Evolutionary conservation across 92 coral and sea anemone species (phyloP).

Genomic region (Porites cylindrica): DNA sequence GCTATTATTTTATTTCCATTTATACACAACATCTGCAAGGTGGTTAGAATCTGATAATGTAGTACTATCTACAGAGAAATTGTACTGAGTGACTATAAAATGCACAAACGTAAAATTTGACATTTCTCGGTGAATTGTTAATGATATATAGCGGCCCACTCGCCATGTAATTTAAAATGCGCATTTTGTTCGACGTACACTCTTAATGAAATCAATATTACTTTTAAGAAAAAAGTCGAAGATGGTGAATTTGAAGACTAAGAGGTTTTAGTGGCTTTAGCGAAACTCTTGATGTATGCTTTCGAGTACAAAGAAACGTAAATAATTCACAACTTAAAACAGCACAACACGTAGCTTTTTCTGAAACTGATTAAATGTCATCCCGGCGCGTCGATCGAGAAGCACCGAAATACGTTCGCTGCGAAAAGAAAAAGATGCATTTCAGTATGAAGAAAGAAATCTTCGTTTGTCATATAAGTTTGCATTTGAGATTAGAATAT

Average conservation of each 20-base stretch:
- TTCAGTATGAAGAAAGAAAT: too few species aligned
- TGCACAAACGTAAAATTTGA: not conserved
- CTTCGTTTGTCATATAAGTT: too few species aligned
- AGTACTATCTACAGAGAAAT: too few species aligned
- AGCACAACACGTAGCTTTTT: too few species aligned
- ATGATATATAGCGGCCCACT: not conserved
- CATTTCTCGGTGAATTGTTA: not conserved
- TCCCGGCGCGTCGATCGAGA: not conserved
- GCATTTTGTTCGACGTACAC: not conserved
- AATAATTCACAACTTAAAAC: not conserved
- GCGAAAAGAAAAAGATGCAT: too few species aligned
- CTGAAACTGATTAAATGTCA: too few species aligned
- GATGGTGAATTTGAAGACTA: not conserved
- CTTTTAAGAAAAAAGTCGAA: not conserved
- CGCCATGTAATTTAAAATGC: not conserved
- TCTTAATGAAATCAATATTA: constrained; percentile 12
- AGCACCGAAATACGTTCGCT: too few species aligned
- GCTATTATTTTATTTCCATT: too few species aligned
- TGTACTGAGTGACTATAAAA: too few species aligned
- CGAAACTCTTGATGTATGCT: not conserved
- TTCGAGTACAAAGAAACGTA: not conserved
- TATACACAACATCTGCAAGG: too few species aligned
- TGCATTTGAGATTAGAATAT: too few species aligned
- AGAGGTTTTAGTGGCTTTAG: not conserved
- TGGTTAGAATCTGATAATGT: too few species aligned